Conservation (phyloP, 1,140 invertebrate species). For the Heterodera carotae region DNA sequence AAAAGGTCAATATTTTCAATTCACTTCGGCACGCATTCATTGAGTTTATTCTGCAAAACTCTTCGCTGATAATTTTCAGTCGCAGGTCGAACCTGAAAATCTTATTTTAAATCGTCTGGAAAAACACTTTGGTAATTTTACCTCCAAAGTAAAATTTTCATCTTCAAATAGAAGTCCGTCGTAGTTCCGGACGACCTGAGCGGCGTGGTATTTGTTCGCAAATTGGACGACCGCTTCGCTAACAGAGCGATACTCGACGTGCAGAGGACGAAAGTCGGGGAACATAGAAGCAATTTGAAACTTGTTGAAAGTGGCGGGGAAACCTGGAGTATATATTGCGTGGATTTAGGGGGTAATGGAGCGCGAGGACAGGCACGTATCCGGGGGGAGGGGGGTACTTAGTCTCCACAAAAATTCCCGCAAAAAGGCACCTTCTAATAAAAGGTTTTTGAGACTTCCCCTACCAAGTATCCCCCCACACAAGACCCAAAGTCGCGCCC, state of each 20-base stretch:
- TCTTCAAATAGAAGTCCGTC: slow-evolving; percentile 21
- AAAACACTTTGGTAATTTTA: slow-evolving; percentile 3
- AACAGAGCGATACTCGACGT: slow-evolving; percentile 6
- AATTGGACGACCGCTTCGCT: slow-evolving; percentile 26
- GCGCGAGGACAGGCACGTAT: too few species aligned
- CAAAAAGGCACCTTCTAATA: too few species aligned
- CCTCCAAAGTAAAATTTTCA: slow-evolving; percentile 21
- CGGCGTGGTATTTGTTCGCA: slow-evolving; percentile 36
- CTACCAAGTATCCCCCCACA: too few species aligned
- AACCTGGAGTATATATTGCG: too few species aligned
- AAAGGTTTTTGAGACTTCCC: too few species aligned
- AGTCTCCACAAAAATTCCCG: too few species aligned
- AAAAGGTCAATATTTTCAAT: background rate
- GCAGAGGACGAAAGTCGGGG: slow-evolving; percentile 31
- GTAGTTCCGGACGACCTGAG: slow-evolving; percentile 25
- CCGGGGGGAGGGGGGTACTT: too few species aligned
- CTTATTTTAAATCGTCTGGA: background rate
- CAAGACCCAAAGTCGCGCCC: background rate
- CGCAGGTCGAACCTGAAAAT: background rate
- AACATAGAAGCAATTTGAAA: slow-evolving; percentile 36
- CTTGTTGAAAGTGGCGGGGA: slow-evolving; percentile 19
- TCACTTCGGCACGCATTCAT: background rate
- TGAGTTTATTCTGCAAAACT: background rate
- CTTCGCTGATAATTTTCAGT: background rate
- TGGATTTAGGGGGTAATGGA: too few species aligned